Conservation (phyloP, 2,113 vertebrate genomes). For the Caranx melampygus region DNA sequence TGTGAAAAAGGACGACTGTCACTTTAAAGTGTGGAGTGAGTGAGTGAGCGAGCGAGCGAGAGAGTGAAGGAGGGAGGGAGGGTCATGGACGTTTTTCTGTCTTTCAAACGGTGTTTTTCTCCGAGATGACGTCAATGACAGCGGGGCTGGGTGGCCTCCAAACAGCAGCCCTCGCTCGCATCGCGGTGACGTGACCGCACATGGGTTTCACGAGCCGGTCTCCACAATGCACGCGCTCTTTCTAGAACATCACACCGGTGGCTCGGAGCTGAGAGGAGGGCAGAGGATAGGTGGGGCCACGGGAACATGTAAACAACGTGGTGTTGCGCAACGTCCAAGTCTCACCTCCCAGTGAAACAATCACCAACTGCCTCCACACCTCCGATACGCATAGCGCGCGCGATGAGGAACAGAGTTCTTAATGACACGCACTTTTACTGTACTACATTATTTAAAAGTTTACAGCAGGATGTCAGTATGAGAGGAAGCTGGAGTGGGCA, state of each 20-base stretch:
- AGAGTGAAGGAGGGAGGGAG: not conserved
- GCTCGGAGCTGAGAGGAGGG: not conserved
- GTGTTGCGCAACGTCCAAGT: slow-evolving; percentile 75
- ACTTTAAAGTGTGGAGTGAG: slow-evolving; percentile 53
- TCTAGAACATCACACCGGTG: slow-evolving; percentile 72
- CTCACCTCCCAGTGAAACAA: slow-evolving; percentile 16
- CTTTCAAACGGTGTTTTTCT: slow-evolving; percentile 66
- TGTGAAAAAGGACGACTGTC: slow-evolving; percentile 33
- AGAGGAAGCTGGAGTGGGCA: not conserved
- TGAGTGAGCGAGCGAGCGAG: not conserved
- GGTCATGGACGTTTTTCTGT: slow-evolving; percentile 49
- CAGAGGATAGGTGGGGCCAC: slow-evolving; percentile 77
- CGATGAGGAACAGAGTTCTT: not conserved
- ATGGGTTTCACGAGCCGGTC: slow-evolving; percentile 55
- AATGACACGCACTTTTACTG: not conserved
- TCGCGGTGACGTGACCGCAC: slow-evolving; percentile 74
- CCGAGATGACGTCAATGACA: slow-evolving; percentile 73
- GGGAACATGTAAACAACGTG: slow-evolving; percentile 81
- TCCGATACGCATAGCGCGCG: not conserved
- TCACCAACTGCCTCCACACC: not conserved
- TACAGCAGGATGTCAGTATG: accelerated
- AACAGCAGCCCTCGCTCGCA: slow-evolving; percentile 47
- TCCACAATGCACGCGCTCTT: slow-evolving; percentile 30
- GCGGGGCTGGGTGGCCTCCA: slow-evolving; percentile 60
- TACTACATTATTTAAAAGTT: not conserved